A percentile compares a stretch with the other conserved stretches of the same genome.
Evolutionary conservation across 1,140 invertebrate species (phyloP).

Genomic region (Coenobita brevimanus): DNA sequence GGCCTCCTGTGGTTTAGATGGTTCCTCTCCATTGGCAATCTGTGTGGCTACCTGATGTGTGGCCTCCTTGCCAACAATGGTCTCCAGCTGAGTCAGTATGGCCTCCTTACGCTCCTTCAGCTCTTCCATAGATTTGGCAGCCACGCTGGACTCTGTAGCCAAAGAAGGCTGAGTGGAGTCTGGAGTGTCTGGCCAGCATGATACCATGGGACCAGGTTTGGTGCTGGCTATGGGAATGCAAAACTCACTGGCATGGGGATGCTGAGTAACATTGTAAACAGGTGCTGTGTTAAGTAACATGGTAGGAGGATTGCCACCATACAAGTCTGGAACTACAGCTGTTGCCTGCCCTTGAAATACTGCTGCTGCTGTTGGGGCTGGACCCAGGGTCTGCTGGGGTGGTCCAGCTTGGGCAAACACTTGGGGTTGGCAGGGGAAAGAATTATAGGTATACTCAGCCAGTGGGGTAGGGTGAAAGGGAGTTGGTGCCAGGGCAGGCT

Average conservation of each 20-base stretch:
- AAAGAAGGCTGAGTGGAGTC: constrained; percentile 17
- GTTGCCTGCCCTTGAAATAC: constrained; percentile 57
- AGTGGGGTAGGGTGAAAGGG: constrained; percentile 53
- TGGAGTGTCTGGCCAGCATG: constrained; percentile 54
- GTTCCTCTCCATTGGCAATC: constrained; percentile 67
- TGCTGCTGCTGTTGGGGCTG: constrained; percentile 37
- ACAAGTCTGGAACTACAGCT: constrained; percentile 61
- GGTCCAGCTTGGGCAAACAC: constrained; percentile 53
- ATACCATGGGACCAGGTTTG: constrained; percentile 43
- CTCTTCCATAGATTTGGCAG: constrained; percentile 73
- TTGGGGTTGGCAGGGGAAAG: constrained; percentile 53
- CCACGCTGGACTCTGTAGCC: constrained; percentile 28
- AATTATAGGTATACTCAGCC: constrained; percentile 57
- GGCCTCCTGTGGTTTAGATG: constrained; percentile 57
- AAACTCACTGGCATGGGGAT: constrained; percentile 45
- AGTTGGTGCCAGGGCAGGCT: constrained; percentile 54
- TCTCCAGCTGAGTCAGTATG: constrained; percentile 80
- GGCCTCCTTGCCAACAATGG: constrained; percentile 75
- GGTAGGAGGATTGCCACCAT: constrained; percentile 49
- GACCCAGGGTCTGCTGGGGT: constrained; percentile 31
- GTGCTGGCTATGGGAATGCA: constrained; percentile 58
- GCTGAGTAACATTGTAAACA: constrained; percentile 53
- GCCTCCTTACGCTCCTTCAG: constrained; percentile 81
- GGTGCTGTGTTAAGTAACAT: constrained; percentile 54
- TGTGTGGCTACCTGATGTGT: constrained; percentile 62